Percentiles rank a stretch among this genome's conserved stretches.
phyloP scores from a whole-genome alignment of 2,888 invertebrate species.

The Choristoneura rosaceana region DNA sequence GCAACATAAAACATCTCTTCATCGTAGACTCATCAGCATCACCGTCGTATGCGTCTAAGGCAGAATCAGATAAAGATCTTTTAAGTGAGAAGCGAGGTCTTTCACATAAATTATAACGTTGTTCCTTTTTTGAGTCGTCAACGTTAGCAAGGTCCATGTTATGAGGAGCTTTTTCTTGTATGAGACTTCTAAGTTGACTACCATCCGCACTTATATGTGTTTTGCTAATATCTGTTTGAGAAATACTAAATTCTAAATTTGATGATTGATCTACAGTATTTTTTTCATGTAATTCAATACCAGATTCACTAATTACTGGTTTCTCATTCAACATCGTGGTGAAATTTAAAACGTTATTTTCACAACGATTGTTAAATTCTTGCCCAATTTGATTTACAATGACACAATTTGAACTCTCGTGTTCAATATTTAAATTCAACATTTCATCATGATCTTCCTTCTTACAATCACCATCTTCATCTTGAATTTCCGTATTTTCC shows the following conservation, averaged over 20 bases:
- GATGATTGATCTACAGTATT: background rate
- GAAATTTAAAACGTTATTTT: background rate
- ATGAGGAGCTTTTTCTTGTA: constrained; percentile 3
- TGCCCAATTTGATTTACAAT: background rate
- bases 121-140: constrained; percentile 3
- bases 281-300: background rate
- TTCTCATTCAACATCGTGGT: background rate
- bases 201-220: constrained; percentile 2
- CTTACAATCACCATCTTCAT: background rate
- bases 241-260: background rate
- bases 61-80: constrained; percentile 77
- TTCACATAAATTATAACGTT: background rate
- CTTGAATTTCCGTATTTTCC: background rate
- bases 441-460: background rate
- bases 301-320: background rate
- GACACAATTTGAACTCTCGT: background rate
- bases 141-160: background rate
- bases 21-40: constrained; percentile 49
- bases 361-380: background rate
- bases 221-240: constrained; percentile 2
- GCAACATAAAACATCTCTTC: constrained; percentile 51
- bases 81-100: constrained; percentile 58
- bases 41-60: constrained; percentile 55
- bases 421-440: background rate
- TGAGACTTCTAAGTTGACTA: background rate